Base-by-base conservation (phyloP, 1,140 invertebrate species). In the Euwallacea fornicatus region DNA sequence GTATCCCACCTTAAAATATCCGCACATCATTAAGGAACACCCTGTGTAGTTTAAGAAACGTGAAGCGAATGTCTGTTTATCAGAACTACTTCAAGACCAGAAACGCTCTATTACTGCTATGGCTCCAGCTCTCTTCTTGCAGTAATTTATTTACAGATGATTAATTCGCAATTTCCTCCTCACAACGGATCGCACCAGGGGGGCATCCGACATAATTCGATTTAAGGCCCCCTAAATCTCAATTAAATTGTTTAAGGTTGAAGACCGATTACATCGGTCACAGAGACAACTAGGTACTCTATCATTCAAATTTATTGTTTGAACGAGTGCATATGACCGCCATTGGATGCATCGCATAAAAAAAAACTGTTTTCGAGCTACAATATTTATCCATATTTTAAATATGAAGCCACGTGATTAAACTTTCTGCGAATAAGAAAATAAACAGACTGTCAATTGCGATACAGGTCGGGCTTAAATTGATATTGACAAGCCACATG, bases 171-270 rank as follows among this genome's bases (percentile, higher is more conserved):
- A 68, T 68, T 68, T 68, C 66, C 66, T 68, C 53, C 41, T 33
- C 21, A 33, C 21, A 33, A 33, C 33, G 33, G 9, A 10, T 67
- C n/a, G 68, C 59, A 63, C 47, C 13, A 58, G 68, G 68, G 59
- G 59, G 33, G 21, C 21, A 33, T 33, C 53, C 59, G 47, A 10
- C 21, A 54, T 69, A 69, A 69, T 69, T 62, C 42, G 61, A 69
- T 69, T 69, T 62, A 58, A 47, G 50, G 47, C 53, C 68, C 68
- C 46, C 68, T 64, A 46, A 69, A 55, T 46, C 42, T 43, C 7
- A 46, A 69, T 63, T 69, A 69, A 62, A 62, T 69, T 55, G 60
- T 69, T 69, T 69, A 69, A 69, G 68, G 68, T 69, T 69, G 62
- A 69, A 69, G 68, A 69, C 68, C 68, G 68, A 69, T 69, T 69